Evolutionary conservation across 2,888 invertebrate genomes (phyloP).

Genomic region (Spisula solida): DNA sequence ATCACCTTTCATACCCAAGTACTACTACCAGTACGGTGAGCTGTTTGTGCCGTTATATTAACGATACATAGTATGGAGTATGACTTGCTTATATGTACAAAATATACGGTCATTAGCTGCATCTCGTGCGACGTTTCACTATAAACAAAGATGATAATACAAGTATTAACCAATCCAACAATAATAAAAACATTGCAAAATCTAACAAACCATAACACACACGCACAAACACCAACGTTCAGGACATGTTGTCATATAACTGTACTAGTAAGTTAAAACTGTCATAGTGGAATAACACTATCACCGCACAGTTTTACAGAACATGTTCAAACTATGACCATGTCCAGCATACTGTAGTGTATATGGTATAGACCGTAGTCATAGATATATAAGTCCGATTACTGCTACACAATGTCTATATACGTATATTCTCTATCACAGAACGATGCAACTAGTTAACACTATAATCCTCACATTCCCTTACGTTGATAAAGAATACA

Average conservation of each 20-base stretch:
- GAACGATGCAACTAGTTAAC: not conserved
- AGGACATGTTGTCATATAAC: not conserved
- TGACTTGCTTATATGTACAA: not conserved
- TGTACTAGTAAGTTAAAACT: not conserved
- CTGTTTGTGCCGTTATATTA: not conserved
- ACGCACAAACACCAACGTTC: not conserved
- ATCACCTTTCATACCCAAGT: not conserved
- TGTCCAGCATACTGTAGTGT: not conserved
- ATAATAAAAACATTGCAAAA: not conserved
- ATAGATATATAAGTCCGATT: not conserved
- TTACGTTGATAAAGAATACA: not conserved
- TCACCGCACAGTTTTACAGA: not conserved
- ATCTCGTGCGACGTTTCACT: not conserved
- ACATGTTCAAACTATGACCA: not conserved
- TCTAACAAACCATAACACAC: not conserved
- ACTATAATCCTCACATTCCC: conserved; percentile 1
- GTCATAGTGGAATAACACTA: not conserved
- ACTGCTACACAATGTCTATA: not conserved
- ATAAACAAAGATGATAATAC: not conserved
- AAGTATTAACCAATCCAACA: not conserved
- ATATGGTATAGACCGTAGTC: not conserved
- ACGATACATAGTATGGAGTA: not conserved
- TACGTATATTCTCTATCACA: conserved; percentile 8
- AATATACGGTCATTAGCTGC: conserved; percentile 1
- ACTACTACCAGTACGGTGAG: not conserved